These are phyloP conservation scores for Cynodonichthys magdalenae DNA, from an alignment of 2,797 vertebrate species.

Conservation along the genomic window DNA sequence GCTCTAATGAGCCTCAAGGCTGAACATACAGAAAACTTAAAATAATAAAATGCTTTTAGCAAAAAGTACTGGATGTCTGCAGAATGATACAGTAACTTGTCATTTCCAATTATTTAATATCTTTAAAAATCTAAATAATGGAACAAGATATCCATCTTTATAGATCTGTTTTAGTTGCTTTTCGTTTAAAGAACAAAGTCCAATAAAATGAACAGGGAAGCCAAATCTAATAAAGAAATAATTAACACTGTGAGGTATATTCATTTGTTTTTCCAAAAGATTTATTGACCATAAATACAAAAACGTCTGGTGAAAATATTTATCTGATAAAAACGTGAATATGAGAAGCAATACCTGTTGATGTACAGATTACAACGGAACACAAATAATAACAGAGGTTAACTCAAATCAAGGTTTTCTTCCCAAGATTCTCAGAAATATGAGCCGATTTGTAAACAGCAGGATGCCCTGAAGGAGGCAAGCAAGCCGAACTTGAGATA, in stretches of 20 bases:
- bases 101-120: no score
- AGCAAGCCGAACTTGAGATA: conserved; percentile 38
- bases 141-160: no score
- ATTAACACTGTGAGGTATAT: no score
- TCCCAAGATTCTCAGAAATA: conserved; percentile 29
- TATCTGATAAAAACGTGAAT: neutral
- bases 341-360: neutral
- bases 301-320: neutral
- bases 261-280: no score
- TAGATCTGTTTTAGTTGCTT: no score
- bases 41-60: neutral
- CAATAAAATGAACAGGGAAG: no score
- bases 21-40: neutral
- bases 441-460: conserved; percentile 34
- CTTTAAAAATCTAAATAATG: neutral
- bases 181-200: no score
- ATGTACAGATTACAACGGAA: neutral
- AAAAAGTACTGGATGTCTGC: no score
- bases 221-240: no score
- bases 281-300: no score
- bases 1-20: neutral
- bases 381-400: neutral
- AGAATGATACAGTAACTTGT: no score
- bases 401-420: conserved; percentile 20
- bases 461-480: conserved; percentile 36